Conservation (phyloP, 2,888 invertebrate species). For the Cephus sareptanus region DNA sequence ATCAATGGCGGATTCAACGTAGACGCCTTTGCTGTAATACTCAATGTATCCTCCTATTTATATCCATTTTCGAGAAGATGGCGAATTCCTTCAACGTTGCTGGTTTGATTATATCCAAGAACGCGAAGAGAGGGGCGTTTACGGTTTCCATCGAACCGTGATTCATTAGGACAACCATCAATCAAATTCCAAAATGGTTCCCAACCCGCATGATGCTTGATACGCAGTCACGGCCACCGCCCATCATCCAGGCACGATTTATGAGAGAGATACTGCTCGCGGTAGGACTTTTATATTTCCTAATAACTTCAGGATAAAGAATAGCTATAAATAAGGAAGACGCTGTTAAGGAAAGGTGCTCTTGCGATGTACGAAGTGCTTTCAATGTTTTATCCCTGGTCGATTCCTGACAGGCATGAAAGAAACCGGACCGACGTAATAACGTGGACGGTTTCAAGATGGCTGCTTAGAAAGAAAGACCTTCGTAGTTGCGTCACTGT, state of each 20-base stretch:
- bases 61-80: not conserved
- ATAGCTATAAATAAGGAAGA: not conserved
- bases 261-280: not conserved
- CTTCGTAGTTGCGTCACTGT: not conserved
- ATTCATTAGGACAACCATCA: slow-evolving; percentile 38
- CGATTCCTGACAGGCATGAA: not conserved
- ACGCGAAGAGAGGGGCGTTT: not conserved
- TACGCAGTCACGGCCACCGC: slow-evolving; percentile 27
- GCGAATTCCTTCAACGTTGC: not conserved
- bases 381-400: not conserved
- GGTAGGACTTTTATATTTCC: not conserved
- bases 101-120: not conserved
- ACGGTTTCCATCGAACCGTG: slow-evolving; percentile 9
- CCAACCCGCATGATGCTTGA: slow-evolving; percentile 25
- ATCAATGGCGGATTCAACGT: not conserved
- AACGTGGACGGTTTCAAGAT: not conserved
- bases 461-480: not conserved
- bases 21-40: not conserved
- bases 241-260: slow-evolving; percentile 14
- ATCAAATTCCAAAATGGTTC: slow-evolving; percentile 32
- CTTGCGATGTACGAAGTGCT: not conserved
- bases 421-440: not conserved
- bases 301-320: not conserved
- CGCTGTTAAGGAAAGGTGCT: not conserved
- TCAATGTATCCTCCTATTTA: not conserved